Evolutionary conservation across 2,113 vertebrate genomes (phyloP).

Genomic region (Mormyrus iriodes): DNA sequence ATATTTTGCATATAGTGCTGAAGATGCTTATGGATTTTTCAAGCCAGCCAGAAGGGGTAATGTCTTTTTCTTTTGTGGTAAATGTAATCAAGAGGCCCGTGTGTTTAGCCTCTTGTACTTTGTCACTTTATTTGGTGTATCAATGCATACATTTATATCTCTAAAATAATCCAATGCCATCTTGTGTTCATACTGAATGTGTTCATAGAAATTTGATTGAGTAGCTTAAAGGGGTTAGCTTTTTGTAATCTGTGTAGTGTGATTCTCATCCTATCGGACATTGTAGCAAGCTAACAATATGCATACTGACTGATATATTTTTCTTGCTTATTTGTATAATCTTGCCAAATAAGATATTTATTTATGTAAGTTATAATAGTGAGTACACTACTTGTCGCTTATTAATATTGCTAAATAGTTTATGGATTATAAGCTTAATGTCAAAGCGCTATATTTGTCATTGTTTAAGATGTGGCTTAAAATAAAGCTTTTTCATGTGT

Average conservation of each 20-base stretch:
- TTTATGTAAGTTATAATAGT: slow-evolving; percentile 64
- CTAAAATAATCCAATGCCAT: slow-evolving; percentile 48
- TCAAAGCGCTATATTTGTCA: slow-evolving; percentile 68
- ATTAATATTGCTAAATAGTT: slow-evolving; percentile 69
- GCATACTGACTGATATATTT: slow-evolving; percentile 49
- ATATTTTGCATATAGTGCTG: background rate
- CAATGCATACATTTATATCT: slow-evolving; percentile 71
- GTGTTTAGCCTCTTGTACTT: slow-evolving; percentile 47
- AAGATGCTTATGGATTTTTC: background rate
- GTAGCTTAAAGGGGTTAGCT: slow-evolving; percentile 53
- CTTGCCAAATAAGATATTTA: slow-evolving; percentile 64
- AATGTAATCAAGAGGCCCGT: slow-evolving; percentile 26
- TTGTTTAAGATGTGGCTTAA: slow-evolving; percentile 72
- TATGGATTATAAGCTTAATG: slow-evolving; percentile 64
- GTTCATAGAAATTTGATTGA: slow-evolving; percentile 52
- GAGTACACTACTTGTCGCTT: slow-evolving; percentile 62
- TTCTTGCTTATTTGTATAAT: slow-evolving; percentile 55
- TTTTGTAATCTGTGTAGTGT: slow-evolving; percentile 66
- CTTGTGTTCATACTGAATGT: slow-evolving; percentile 68
- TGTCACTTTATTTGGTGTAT: slow-evolving; percentile 64
- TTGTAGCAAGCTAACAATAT: slow-evolving; percentile 52
- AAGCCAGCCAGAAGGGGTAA: slow-evolving; percentile 15
- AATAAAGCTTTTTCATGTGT: slow-evolving; percentile 76
- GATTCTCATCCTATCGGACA: slow-evolving; percentile 52
- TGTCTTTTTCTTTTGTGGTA: slow-evolving; percentile 25